phyloP scores from a whole-genome alignment of 2,113 vertebrate genomes.

The Nannobrachium achirus region DNA sequence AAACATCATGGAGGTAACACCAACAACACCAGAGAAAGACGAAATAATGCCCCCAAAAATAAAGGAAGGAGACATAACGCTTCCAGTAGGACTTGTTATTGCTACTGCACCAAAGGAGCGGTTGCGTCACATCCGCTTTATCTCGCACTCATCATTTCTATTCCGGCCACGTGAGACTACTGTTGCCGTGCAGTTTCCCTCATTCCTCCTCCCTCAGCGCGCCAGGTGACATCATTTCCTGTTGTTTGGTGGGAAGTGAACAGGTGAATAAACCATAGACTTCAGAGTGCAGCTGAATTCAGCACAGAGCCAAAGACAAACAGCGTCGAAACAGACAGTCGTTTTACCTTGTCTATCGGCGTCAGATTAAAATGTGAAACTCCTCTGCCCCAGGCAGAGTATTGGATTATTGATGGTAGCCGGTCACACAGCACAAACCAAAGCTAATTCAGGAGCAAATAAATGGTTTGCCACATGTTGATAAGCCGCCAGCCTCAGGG shows the following conservation, averaged over 20 bases:
- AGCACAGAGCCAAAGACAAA: conserved; percentile 15
- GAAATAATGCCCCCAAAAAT: too few species aligned
- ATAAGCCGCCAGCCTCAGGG: not conserved
- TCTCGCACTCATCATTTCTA: too few species aligned
- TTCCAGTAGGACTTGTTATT: too few species aligned
- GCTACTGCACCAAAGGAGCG: too few species aligned
- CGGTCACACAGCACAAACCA: not conserved
- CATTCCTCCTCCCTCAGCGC: not conserved
- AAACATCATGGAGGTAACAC: too few species aligned
- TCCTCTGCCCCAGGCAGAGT: not conserved
- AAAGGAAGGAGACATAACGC: too few species aligned
- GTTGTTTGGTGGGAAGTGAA: conserved; percentile 28
- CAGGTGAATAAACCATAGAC: not conserved
- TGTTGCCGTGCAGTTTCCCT: not conserved
- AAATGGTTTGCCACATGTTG: not conserved
- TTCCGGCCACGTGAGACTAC: too few species aligned
- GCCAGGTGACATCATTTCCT: conserved; percentile 3
- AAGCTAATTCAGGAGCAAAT: conserved; percentile 8
- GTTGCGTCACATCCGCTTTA: too few species aligned
- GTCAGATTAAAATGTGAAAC: not conserved
- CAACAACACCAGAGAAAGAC: too few species aligned
- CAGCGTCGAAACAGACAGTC: conserved; percentile 24
- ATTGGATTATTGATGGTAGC: not conserved
- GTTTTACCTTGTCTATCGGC: conserved; percentile 2
- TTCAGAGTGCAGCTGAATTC: conserved; percentile 1